Evolutionary conservation across 2,888 invertebrate genomes (phyloP), one percentile per base, ranked within the genome.

Genomic region (Tenodera sinensis): DNA sequence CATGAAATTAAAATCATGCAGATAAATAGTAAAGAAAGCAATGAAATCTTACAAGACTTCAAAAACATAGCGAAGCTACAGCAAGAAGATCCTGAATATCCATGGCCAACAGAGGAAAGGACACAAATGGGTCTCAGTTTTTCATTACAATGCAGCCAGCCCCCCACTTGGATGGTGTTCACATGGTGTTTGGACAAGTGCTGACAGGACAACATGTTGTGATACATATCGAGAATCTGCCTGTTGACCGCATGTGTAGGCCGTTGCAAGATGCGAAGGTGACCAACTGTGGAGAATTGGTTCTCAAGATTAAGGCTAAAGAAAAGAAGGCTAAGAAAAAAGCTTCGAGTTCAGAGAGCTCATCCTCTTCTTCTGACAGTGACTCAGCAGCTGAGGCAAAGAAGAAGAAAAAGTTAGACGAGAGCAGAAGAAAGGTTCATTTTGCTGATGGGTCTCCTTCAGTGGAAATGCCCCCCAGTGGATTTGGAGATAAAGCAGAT

Each of bases 141-240:
- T n/a, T n/a, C n/a, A n/a, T n/a, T 97, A 98, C 98, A 94, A 99
- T 99, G 94, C 98, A 98, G 95, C 97, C 98, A 94, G 98, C 99
- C 94, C 98, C 98, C 94, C 99, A 99, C 96, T 97, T 99, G 95
- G 98, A 99, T 97, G 97, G 98, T 95, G 96, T 98, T 94, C 99
- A 99, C 95, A 98, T 98, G 94, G 98, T 99, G 92, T 99, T 99
- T 95, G 99, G 99, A 91, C 96, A 97, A 92, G 98, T 99, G 92
- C 95, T 98, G 92, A 95, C 96, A 93, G 99, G 99, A 90, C 96
- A 97, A 93, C 97, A 98, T 93, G 95, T 99, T 92, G 97, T 99
- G 92, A 95, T 96, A 91, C 97, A 97, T 94, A 96, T 99, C 92
- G 99, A 99, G 95, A 95, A 96, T 92, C 95, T 98, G 92, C 97